These are phyloP conservation scores for Melanotaenia pygmaea DNA, from an alignment of 2,797 vertebrate genomes.

Conservation along the genomic window DNA sequence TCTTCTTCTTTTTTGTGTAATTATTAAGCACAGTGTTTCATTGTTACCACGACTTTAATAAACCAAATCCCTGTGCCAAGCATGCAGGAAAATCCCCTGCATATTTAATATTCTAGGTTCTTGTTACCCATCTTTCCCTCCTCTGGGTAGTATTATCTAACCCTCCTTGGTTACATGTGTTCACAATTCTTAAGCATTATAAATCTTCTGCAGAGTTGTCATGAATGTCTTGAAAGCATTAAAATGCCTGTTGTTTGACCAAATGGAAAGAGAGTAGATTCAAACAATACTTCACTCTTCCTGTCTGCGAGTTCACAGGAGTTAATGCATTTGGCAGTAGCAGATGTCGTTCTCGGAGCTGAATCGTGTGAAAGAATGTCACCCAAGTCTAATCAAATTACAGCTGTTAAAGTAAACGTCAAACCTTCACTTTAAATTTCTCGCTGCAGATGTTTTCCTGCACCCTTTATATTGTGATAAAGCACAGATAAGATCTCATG, in stretches of 20 bases:
- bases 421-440: conserved; percentile 81
- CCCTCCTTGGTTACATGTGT: conserved; percentile 66
- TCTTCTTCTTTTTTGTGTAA: conserved; percentile 5
- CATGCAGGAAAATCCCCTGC: conserved; percentile 48
- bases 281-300: conserved; percentile 73
- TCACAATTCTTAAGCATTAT: conserved; percentile 63
- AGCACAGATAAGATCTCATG: conserved; percentile 63
- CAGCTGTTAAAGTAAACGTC: conserved; percentile 75
- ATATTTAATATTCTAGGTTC: conserved; percentile 51
- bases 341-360: conserved; percentile 72
- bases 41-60: conserved; percentile 26
- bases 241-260: conserved; percentile 77
- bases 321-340: conserved; percentile 79
- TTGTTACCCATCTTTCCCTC: conserved; percentile 63
- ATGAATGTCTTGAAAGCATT: conserved; percentile 71
- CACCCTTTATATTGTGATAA: conserved; percentile 53
- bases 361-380: conserved; percentile 76
- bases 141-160: conserved; percentile 63
- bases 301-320: conserved; percentile 69
- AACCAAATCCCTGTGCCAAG: conserved; percentile 17
- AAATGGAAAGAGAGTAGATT: conserved; percentile 74
- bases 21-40: conserved; percentile 25
- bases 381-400: conserved; percentile 84
- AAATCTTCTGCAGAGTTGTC: conserved; percentile 68
- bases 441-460: conserved; percentile 54